These are phyloP conservation scores for Arvicanthis niloticus DNA, from an alignment of 2,113 vertebrate genomes.

Conservation along the genomic window DNA sequence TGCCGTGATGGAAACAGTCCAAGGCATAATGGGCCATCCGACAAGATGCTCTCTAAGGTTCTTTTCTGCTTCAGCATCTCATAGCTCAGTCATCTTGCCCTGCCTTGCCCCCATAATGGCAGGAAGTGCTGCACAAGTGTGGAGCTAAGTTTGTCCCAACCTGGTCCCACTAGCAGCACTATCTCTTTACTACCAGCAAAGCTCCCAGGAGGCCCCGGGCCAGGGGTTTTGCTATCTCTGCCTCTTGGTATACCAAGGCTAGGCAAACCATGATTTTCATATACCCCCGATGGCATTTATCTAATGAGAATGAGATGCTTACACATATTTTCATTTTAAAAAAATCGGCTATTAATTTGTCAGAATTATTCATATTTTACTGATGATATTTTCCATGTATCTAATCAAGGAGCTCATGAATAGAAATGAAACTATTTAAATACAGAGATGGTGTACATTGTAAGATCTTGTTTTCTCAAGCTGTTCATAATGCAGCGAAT, in stretches of 20 bases:
- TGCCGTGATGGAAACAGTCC: neutral
- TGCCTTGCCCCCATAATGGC: neutral
- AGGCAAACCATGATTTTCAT: neutral
- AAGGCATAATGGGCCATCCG: neutral
- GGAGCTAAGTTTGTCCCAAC: neutral
- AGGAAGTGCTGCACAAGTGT: neutral
- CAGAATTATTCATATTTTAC: constrained; percentile 90
- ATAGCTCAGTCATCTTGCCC: neutral
- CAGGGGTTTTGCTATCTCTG: neutral
- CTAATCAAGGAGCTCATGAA: constrained; percentile 90
- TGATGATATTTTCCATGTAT: constrained; percentile 89
- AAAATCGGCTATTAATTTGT: constrained; percentile 89
- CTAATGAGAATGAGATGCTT: constrained; percentile 82
- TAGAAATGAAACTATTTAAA: constrained; percentile 91
- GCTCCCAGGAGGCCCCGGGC: constrained; percentile 8
- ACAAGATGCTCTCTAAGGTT: neutral
- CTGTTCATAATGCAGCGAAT: constrained; percentile 88
- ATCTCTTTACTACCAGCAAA: constrained; percentile 57
- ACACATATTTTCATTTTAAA: constrained; percentile 83
- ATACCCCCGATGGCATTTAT: constrained; percentile 60
- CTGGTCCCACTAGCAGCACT: neutral
- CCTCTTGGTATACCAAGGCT: neutral
- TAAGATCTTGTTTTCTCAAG: constrained; percentile 89
- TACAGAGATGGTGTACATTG: constrained; percentile 87
- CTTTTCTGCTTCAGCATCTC: neutral